Evolutionary conservation across 2,113 vertebrate genomes (phyloP), one percentile per base, ranked within the genome.

Genomic region (Dissostichus mawsoni): DNA sequence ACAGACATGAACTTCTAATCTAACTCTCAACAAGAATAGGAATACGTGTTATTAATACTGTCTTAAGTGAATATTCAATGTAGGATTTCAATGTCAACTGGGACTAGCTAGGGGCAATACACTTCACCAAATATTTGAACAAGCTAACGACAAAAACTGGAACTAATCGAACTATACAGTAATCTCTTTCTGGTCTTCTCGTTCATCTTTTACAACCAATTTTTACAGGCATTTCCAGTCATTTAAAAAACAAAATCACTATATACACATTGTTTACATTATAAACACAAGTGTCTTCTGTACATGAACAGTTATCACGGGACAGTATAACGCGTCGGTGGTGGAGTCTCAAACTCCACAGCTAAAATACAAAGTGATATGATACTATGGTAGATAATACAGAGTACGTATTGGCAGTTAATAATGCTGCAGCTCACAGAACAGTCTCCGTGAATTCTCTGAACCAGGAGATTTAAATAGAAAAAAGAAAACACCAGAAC

Each of bases 321-420:
- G 78, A 74, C 11, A 76, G 70, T 29, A 29, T 4, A 29, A 29
- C 29, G 29, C 29, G 29, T 29, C 29, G 3, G 29, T 6, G 44
- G 44, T 2, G 75, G 84, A 81, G 90, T 92, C 23, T 92, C 89
- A 90, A 90, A 92, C 87, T 72, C 87, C 77, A 74, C 74, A 11
- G 69, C 56, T 65, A 51, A 70, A 64, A 68, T 70, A 83, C 69
- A 69, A 62, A 72, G 29, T 45, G 56, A 80, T 45, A 78, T 52
- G 13, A 58, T 13, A 12, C 57, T 72, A 53, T 17, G 11, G 67
- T 11, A 25, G 51, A 62, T 76, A 65, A 86, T 57, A 78, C 69
- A 55, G 36, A 41, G 70, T 59, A 64, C 51, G 78, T 8, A 55
- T 73, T 17, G 61, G 18, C 47, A 47, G 56, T 78, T 65, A 78